These are phyloP conservation scores for Andrena bucephala DNA, from an alignment of 2,888 invertebrate species.

Conservation along the genomic window DNA sequence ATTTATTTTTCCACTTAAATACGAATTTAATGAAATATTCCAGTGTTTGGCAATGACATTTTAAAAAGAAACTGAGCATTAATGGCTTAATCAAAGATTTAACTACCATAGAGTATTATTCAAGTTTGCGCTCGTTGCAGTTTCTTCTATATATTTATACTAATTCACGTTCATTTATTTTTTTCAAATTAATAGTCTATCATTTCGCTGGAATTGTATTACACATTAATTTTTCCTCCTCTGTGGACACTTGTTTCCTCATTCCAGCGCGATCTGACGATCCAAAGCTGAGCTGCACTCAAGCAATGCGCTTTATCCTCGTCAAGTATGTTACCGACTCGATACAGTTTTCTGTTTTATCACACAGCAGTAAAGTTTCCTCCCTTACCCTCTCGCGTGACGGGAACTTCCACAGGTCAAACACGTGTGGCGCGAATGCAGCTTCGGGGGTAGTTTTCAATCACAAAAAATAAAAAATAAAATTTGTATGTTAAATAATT, in stretches of 20 bases:
- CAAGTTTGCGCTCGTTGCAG: too few relatives aligned
- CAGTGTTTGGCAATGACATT: too few relatives aligned
- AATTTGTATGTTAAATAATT: too few relatives aligned
- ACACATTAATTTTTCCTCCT: neutral
- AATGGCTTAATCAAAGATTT: too few relatives aligned
- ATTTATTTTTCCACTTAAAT: too few relatives aligned
- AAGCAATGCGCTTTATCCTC: slow-evolving; percentile 11
- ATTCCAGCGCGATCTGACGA: slow-evolving; percentile 41
- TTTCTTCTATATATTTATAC: too few relatives aligned
- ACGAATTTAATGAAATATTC: too few relatives aligned
- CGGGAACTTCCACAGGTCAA: slow-evolving; percentile 8
- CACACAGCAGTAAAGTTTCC: slow-evolving; percentile 9
- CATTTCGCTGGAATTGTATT: neutral
- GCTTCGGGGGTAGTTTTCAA: neutral
- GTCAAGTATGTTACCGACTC: slow-evolving; percentile 40
- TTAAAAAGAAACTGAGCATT: too few relatives aligned
- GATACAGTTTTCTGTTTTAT: slow-evolving; percentile 43
- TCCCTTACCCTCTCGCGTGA: neutral
- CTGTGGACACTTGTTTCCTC: neutral
- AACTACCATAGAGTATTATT: too few relatives aligned
- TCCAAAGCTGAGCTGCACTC: neutral
- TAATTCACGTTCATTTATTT: neutral
- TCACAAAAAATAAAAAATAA: too few relatives aligned
- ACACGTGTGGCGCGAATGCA: slow-evolving; percentile 52
- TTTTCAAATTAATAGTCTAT: neutral